Conservation (phyloP, 1,140 invertebrate species). For the Philopotamus ludificatus region DNA sequence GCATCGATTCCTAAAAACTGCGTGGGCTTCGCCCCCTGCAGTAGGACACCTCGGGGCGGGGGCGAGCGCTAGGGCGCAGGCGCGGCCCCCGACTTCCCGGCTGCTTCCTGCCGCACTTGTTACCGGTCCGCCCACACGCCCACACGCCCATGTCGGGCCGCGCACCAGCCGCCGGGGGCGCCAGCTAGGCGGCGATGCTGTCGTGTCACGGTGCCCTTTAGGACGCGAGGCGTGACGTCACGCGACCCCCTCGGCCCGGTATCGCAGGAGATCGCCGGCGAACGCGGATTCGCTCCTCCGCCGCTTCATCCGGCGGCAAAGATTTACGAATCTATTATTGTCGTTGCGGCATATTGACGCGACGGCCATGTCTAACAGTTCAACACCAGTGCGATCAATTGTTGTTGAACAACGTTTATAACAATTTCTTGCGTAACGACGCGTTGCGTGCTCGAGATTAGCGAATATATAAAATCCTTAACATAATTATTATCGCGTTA, state of each 20-base stretch:
- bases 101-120: constrained; percentile 25
- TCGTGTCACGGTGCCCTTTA: too few relatives aligned
- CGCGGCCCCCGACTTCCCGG: not conserved
- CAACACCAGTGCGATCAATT: not conserved
- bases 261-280: not conserved
- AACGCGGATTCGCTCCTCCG: not conserved
- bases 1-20: too few relatives aligned
- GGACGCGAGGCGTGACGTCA: too few relatives aligned
- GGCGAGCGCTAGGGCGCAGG: not conserved
- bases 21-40: not conserved
- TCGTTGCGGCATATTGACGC: constrained; percentile 18
- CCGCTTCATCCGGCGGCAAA: too few relatives aligned
- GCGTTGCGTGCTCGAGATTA: too few relatives aligned
- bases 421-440: too few relatives aligned
- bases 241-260: too few relatives aligned
- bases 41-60: not conserved
- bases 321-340: not conserved
- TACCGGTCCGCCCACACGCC: constrained; percentile 7
- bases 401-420: too few relatives aligned
- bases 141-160: too few relatives aligned
- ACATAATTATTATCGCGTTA: too few relatives aligned
- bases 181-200: not conserved
- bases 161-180: too few relatives aligned
- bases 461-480: too few relatives aligned
- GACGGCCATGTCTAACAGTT: constrained; percentile 14